Conservation (phyloP, 2,888 invertebrate species). For the Hyles lineata region DNA sequence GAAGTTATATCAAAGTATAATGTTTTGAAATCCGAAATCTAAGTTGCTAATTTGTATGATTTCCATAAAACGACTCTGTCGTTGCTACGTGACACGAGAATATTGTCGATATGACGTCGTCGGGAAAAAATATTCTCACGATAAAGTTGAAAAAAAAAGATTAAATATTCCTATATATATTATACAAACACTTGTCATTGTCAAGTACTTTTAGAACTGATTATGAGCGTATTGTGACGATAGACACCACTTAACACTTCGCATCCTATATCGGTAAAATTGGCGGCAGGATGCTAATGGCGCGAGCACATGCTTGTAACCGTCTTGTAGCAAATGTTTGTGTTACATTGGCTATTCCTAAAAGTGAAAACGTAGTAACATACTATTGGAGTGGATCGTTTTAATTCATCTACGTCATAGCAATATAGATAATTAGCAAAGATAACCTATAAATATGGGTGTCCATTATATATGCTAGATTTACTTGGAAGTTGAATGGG, state of each 20-base stretch:
- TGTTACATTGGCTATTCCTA: constrained; percentile 41
- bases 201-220: constrained; percentile 32
- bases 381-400: constrained; percentile 8
- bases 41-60: no score
- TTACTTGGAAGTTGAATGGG: neutral
- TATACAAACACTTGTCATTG: constrained; percentile 20
- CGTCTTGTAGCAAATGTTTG: constrained; percentile 33
- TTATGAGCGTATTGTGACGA: constrained; percentile 41
- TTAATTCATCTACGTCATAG: constrained; percentile 13
- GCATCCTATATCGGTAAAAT: constrained; percentile 38
- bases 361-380: constrained; percentile 27
- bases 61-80: no score
- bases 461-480: neutral
- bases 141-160: neutral
- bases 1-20: no score
- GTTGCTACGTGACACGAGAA: no score
- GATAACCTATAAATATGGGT: neutral
- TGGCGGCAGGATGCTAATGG: constrained; percentile 47
- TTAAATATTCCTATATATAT: no score
- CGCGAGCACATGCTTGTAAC: constrained; percentile 41
- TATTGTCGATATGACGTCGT: neutral
- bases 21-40: no score
- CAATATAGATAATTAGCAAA: constrained; percentile 21
- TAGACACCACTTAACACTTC: constrained; percentile 47
- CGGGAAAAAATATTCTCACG: constrained; percentile 4